These are phyloP conservation scores for Eupithecia centaureata DNA, from an alignment of 2,888 invertebrate species.

Conservation along the genomic window DNA sequence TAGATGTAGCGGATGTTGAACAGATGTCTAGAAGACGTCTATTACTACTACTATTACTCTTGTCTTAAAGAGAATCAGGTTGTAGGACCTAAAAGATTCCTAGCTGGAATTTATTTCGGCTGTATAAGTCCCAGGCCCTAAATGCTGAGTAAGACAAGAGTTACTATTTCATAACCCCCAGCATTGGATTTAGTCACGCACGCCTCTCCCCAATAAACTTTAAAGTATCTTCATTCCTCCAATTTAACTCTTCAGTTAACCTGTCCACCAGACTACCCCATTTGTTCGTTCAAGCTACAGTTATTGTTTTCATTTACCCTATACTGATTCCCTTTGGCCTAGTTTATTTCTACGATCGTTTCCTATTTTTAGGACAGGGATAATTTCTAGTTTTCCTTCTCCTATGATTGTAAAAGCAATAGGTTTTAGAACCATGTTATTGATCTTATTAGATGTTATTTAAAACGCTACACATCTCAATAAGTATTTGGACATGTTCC, in stretches of 20 bases:
- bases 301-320: constrained; percentile 40
- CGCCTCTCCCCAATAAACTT: constrained; percentile 20
- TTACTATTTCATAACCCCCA: not conserved
- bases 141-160: not conserved
- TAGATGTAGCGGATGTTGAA: not conserved
- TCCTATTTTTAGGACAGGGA: constrained; percentile 16
- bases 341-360: constrained; percentile 19
- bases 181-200: not conserved
- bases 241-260: constrained; percentile 18
- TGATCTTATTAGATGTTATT: not conserved
- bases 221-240: constrained; percentile 28
- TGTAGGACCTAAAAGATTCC: not conserved
- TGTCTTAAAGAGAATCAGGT: not conserved
- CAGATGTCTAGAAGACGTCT: not conserved
- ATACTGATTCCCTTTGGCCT: constrained; percentile 28
- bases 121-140: not conserved
- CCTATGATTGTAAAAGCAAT: not conserved
- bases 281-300: constrained; percentile 33
- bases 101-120: not conserved
- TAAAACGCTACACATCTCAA: not conserved
- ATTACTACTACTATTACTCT: too few species aligned
- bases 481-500: too few species aligned
- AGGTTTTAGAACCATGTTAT: not conserved
- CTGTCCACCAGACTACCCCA: constrained; percentile 26
- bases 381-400: constrained; percentile 9